Evolutionary conservation across 2,113 vertebrate genomes (phyloP).

Genomic region (Cricetomys ansorgei): DNA sequence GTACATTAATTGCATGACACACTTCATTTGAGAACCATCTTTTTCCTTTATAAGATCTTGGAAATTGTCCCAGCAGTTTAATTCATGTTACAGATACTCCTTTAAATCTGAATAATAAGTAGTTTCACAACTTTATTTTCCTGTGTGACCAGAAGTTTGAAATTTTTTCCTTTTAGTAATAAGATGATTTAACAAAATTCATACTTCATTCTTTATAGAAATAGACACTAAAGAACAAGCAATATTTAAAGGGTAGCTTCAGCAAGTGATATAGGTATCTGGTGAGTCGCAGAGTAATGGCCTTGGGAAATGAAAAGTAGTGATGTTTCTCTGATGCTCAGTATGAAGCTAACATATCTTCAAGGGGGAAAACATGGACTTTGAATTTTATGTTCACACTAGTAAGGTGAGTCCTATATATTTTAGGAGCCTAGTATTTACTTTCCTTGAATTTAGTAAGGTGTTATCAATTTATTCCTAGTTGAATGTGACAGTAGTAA

Average conservation of each 20-base stretch:
- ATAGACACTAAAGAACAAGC: not conserved
- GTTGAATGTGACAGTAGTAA: not conserved
- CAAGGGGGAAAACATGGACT: not conserved
- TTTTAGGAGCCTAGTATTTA: not conserved
- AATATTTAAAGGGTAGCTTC: not conserved
- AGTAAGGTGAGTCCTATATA: not conserved
- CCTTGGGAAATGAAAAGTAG: not conserved
- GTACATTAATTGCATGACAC: constrained; percentile 44
- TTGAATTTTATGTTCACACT: not conserved
- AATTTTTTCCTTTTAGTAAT: not conserved
- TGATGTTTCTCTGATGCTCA: not conserved
- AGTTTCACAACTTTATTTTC: not conserved
- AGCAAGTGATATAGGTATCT: not conserved
- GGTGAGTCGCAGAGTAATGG: not conserved
- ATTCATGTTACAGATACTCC: not conserved
- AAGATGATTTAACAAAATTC: not conserved
- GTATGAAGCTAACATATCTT: not conserved
- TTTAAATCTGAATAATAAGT: not conserved
- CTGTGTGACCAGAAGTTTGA: not conserved
- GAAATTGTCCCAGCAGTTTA: not conserved
- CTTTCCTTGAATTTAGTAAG: not conserved
- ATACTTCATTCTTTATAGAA: constrained; percentile 6
- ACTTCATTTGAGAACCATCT: constrained; percentile 51
- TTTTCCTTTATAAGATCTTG: constrained; percentile 9
- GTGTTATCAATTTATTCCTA: not conserved